Evolutionary conservation across 2,113 vertebrate genomes (phyloP), one percentile per base, ranked within the genome.

Genomic region (Lepus americanus): DNA sequence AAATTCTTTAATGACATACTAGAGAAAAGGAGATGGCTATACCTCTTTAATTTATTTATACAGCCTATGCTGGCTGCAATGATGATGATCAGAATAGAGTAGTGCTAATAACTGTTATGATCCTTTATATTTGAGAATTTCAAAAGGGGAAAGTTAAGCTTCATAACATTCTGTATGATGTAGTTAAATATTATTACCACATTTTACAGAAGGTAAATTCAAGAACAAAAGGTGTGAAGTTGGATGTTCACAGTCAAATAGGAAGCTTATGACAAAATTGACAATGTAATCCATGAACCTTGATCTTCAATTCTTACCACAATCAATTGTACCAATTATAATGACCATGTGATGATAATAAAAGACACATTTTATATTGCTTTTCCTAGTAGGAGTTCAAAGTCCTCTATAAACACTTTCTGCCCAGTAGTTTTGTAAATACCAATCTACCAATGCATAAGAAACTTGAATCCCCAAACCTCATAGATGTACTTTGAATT

Each of bases 191-290:
- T 92, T 90, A 97, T 96, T 90, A 84, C 31, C 61, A 82, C 63
- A 97, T 96, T 97, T 96, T 96, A 90, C 81, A 94, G 95, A 86
- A 95, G 74, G 59, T 90, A 97, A 96, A 95, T 92, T 94, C 67
- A 79, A 78, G 86, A 84, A 95, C 67, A 90, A 94, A 92, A 61
- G 12, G 23, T 90, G 61, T 88, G 23, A 94, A 90, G 86, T 90
- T 82, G 78, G 36, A 87, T 92, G 51, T 82, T 96, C 74, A 92
- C 23, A 89, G 44, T 85, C 85, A 95, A 92, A 92, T 92, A 95
- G 39, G 33, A 95, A 95, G 55, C 94, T 95, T 94, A 92, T 87
- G 79, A 84, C 61, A 83, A 94, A 97, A 86, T 8, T 85, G 77
- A 85, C 53, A 92, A 85, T 39, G 25, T 77, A 92, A 92, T 94